Conservation (phyloP, 2,888 invertebrate species). For the Heliconius ismenius region DNA sequence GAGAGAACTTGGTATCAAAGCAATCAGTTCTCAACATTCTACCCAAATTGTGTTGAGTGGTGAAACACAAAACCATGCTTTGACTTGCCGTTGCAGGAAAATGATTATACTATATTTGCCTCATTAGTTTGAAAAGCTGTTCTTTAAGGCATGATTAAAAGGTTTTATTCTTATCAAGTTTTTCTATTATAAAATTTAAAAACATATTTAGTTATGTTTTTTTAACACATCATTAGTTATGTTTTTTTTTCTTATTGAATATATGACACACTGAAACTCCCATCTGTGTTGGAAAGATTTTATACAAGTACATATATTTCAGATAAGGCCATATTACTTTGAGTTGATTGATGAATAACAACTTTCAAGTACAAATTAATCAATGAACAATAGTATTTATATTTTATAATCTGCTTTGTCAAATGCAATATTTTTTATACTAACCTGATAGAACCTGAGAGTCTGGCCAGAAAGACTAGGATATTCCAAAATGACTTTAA, state of each 20-base stretch:
- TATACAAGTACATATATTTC: not conserved
- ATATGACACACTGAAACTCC: not conserved
- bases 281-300: not conserved
- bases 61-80: not conserved
- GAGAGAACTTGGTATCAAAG: not conserved
- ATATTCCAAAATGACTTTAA: no score
- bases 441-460: no score
- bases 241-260: not conserved
- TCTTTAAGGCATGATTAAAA: not conserved
- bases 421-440: no score
- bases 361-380: not conserved
- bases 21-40: not conserved
- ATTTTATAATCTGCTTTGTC: not conserved
- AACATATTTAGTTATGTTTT: no score
- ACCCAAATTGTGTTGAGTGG: not conserved
- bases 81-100: not conserved
- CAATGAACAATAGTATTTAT: not conserved
- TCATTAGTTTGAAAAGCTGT: no score
- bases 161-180: no score
- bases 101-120: no score
- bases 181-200: no score
- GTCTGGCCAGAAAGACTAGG: no score
- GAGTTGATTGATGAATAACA: conserved; percentile 2
- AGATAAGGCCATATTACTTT: not conserved
- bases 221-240: no score